Conservation (phyloP, 53 echinoderm and acorn worm species). For the Echinometra lucunter region DNA sequence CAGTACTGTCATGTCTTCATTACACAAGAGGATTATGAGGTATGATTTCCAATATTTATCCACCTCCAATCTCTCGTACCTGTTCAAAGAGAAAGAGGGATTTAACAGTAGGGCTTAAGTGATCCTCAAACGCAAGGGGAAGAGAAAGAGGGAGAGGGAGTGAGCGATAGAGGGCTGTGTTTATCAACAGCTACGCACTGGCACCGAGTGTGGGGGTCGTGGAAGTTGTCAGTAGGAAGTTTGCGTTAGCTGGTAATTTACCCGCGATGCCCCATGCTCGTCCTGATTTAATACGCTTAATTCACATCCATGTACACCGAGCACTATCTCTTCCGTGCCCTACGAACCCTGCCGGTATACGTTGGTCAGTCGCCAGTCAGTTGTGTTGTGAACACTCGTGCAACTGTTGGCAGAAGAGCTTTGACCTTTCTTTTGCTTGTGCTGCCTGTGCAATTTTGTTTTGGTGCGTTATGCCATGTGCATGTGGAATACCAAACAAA, state of each 20-base stretch:
- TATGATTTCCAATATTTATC: slow-evolving; percentile 50
- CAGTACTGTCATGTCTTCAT: slow-evolving; percentile 98
- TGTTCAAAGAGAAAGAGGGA: slow-evolving; percentile 5
- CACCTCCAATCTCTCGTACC: not conserved
- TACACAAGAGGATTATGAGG: slow-evolving; percentile 87
- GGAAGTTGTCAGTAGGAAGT: slow-evolving; percentile 66
- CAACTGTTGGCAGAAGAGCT: slow-evolving; percentile 24
- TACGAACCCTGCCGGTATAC: slow-evolving; percentile 15
- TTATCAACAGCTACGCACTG: slow-evolving; percentile 33
- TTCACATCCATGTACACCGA: slow-evolving; percentile 64
- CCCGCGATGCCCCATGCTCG: slow-evolving; percentile 55
- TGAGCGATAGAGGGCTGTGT: not conserved
- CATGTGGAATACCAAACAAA: not conserved
- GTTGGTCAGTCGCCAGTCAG: slow-evolving; percentile 23
- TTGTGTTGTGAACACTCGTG: not conserved
- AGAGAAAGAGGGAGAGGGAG: slow-evolving; percentile 23
- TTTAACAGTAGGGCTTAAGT: not conserved
- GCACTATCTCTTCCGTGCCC: slow-evolving; percentile 53
- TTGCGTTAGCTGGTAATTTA: slow-evolving; percentile 70
- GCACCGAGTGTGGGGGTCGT: slow-evolving; percentile 7
- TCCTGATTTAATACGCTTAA: slow-evolving; percentile 60
- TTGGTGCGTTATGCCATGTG: not conserved
- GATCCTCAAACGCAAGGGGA: not conserved
- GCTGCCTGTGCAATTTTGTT: slow-evolving; percentile 10
- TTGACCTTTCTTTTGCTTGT: not conserved